These are phyloP conservation scores for Cervus canadensis DNA, from an alignment of 2,113 vertebrate species.

Conservation along the genomic window DNA sequence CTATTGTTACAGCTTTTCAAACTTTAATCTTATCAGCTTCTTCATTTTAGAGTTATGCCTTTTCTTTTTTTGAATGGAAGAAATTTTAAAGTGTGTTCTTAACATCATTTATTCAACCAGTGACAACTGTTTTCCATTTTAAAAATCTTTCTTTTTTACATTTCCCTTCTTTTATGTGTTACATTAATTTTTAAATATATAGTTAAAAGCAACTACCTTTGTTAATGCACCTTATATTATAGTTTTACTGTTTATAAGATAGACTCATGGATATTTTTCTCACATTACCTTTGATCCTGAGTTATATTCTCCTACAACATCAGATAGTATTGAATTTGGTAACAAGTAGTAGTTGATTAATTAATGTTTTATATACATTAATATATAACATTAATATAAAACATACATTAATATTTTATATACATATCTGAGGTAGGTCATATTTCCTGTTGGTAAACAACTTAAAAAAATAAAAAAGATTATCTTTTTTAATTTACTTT, in stretches of 20 bases:
- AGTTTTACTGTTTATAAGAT: not conserved
- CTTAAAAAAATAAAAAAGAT: not conserved
- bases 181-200: not conserved
- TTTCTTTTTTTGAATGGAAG: not conserved
- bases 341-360: not conserved
- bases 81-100: not conserved
- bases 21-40: not conserved
- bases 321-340: not conserved
- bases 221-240: not conserved
- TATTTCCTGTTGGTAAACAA: not conserved
- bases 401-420: too few species aligned
- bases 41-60: not conserved
- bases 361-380: too few species aligned
- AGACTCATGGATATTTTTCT: not conserved
- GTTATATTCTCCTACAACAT: not conserved
- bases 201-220: not conserved
- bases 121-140: not conserved
- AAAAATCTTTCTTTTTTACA: not conserved
- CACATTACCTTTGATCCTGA: not conserved
- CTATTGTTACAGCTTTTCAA: not conserved
- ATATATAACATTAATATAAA: too few species aligned
- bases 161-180: conserved; percentile 4
- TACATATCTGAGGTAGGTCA: not conserved
- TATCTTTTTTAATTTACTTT: not conserved
- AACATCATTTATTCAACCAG: not conserved